Percentiles rank a stretch among this genome's conserved stretches.
Conservation (phyloP, 53 echinoderm and acorn worm genomes). For the Echinarachnius parma region DNA sequence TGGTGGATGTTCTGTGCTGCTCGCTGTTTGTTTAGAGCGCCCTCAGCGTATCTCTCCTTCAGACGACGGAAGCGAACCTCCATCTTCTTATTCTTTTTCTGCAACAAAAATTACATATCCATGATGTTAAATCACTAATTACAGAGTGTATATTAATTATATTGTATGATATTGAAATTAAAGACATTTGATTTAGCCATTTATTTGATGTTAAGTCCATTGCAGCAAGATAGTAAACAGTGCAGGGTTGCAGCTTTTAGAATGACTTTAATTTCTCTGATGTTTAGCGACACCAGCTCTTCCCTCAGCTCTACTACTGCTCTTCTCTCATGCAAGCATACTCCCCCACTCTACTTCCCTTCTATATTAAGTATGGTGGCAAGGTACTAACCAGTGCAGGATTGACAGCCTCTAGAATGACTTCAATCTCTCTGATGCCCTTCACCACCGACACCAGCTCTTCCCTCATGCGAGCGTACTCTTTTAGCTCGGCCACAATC, state of each 20-base stretch:
- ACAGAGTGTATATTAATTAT: too few relatives aligned
- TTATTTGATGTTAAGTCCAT: too few relatives aligned
- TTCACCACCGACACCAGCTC: constrained; percentile 58
- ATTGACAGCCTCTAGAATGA: constrained; percentile 41
- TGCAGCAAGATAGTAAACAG: constrained; percentile 28
- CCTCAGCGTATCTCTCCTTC: constrained; percentile 20
- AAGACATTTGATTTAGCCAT: too few relatives aligned
- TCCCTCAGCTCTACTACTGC: too few relatives aligned
- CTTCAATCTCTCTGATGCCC: constrained; percentile 52
- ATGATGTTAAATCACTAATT: too few relatives aligned
- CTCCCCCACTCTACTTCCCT: too few relatives aligned
- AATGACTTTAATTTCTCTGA: constrained; percentile 58
- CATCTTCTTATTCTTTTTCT: constrained; percentile 51
- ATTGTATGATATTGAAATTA: too few relatives aligned
- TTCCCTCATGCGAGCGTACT: constrained; percentile 34
- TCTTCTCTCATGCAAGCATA: constrained; percentile 37
- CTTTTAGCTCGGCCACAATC: constrained; percentile 30
- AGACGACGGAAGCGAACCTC: constrained; percentile 32
- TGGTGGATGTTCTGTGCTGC: constrained; percentile 27
- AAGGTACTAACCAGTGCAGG: constrained; percentile 48
- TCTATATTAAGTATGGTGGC: too few relatives aligned
- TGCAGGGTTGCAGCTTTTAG: constrained; percentile 30
- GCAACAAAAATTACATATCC: neutral
- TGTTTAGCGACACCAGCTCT: constrained; percentile 49
- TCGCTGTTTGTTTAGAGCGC: neutral